Evolutionary conservation across 1,140 invertebrate genomes (phyloP).

Genomic region (Zeugodacus cucurbitae): DNA sequence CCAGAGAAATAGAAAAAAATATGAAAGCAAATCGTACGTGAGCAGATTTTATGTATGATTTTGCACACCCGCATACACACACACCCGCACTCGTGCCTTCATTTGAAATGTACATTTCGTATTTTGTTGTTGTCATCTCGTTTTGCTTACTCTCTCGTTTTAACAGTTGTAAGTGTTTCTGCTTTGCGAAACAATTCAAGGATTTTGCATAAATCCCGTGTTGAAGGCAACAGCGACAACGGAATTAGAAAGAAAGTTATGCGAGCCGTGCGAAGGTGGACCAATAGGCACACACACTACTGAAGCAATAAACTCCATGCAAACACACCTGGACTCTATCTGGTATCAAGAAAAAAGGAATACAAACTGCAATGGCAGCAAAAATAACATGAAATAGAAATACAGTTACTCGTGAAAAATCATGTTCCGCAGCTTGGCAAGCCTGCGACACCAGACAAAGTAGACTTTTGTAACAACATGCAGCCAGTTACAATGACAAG

Average conservation of each 20-base stretch:
- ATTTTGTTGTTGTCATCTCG: not conserved
- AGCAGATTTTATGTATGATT: slow-evolving; percentile 41
- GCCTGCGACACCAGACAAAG: not conserved
- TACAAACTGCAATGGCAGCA: not conserved
- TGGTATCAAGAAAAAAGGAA: not conserved
- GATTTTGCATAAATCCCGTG: slow-evolving; percentile 40
- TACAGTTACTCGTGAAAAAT: not conserved
- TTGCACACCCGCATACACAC: not conserved
- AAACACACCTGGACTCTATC: not conserved
- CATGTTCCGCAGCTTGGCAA: not conserved
- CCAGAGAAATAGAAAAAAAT: no score
- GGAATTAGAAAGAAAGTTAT: not conserved
- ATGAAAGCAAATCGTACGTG: slow-evolving; percentile 45
- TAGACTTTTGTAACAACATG: not conserved
- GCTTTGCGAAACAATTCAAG: slow-evolving; percentile 39
- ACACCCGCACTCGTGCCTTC: not conserved
- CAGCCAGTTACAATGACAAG: not conserved
- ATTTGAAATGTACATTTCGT: not conserved
- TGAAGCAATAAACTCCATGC: not conserved
- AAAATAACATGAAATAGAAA: not conserved
- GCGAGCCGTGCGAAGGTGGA: not conserved
- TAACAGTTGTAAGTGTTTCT: slow-evolving; percentile 14
- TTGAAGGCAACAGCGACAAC: slow-evolving; percentile 33
- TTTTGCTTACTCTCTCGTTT: not conserved
- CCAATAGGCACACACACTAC: not conserved